Evolutionary conservation across 2,797 vertebrate species (phyloP), one percentile per base, ranked within the genome.

Genomic region (Sebastes ruberrimus): DNA sequence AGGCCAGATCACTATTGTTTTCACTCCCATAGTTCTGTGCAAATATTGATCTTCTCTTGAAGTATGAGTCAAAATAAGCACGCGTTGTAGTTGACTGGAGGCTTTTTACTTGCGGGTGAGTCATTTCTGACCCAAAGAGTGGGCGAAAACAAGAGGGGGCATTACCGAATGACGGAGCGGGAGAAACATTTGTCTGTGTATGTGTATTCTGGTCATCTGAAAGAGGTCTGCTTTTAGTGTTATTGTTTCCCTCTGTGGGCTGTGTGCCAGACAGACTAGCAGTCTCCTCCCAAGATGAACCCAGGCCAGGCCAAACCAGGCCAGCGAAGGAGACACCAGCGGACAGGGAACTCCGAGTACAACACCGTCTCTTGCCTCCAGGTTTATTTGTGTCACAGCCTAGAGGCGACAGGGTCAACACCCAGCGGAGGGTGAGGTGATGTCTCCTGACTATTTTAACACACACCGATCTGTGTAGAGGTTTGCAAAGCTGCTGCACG

Each of bases 1-100:
- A 92, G 79, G 87, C 93, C 86, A 90, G 82, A 94, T 94, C 94
- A 88, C 93, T 93, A 93, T 94, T 95, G 92, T 95, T 93, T 93
- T 74, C 89, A 85, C 86, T 91, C 88, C 85, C 90, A 93, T 90
- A 92, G 92, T 91, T 95, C 91, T 94, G 91, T 85, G 89, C 93
- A 95, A 95, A 95, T 95, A 95, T 95, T 95, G 94, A 95, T 95
- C 90, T 91, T 87, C 85, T 93, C 87, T 92, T 93, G 84, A 93
- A 93, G 93, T 89, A 92, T 86, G 86, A 93, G 85, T 92, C 91
- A 92, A 93, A 94, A 93, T 91, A 94, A 92, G 92, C 90, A 62
- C 46, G 16, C 56, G 23, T 86, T 89, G 85, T 86, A 88, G 85
- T 91, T 74, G 90, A 89, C 87, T 76, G 73, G 84, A 94, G 88